These are phyloP conservation scores for Marmota flaviventris DNA, from an alignment of 2,113 vertebrate species.

Conservation along the genomic window DNA sequence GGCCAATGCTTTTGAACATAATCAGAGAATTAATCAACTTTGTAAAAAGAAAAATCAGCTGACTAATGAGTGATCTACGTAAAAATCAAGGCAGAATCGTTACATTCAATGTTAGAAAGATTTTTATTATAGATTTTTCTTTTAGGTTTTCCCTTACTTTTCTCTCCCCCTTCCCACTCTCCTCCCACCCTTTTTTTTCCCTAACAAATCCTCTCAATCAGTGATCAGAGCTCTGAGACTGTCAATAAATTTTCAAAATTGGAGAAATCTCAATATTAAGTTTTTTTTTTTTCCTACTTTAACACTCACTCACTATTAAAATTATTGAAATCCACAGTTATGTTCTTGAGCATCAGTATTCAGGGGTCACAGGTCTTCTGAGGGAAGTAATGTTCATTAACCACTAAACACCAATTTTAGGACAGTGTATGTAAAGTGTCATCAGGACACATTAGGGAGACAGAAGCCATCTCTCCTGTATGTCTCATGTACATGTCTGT, in stretches of 20 bases:
- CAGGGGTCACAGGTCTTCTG: neutral
- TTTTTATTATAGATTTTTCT: neutral
- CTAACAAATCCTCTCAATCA: neutral
- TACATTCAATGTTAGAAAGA: neutral
- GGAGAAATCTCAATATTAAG: neutral
- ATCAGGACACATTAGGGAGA: neutral
- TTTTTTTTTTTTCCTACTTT: neutral
- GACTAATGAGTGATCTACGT: neutral
- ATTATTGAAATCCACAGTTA: neutral
- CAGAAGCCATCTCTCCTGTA: neutral
- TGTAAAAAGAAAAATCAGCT: neutral
- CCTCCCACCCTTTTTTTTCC: neutral
- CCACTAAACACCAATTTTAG: neutral
- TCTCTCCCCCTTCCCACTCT: too few relatives aligned
- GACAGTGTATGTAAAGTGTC: neutral
- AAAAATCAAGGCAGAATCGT: neutral
- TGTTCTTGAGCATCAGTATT: neutral
- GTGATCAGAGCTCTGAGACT: neutral
- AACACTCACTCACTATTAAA: neutral
- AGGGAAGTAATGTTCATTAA: neutral
- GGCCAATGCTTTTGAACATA: neutral
- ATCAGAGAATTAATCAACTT: neutral
- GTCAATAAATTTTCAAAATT: neutral
- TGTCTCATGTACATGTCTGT: neutral
- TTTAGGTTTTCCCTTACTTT: neutral